These are phyloP conservation scores for Drosophila malerkotliana DNA, from an alignment of 1,140 invertebrate genomes.

Conservation along the genomic window DNA sequence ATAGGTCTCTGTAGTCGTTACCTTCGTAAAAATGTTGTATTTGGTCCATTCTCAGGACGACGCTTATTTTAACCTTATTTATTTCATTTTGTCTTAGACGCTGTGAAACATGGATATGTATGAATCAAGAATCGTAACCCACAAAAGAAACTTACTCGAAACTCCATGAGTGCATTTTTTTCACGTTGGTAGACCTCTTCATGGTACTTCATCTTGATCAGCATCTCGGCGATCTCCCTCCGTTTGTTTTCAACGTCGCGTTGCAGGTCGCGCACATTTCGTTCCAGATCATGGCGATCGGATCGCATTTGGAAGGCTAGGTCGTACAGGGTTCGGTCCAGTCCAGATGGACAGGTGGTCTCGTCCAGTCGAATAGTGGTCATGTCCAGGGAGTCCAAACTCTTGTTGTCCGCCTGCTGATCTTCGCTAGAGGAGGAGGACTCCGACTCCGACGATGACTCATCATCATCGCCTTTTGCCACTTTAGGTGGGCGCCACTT, in stretches of 20 bases:
- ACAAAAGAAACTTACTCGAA: slow-evolving; percentile 38
- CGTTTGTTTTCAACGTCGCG: slow-evolving; percentile 83
- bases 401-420: slow-evolving; percentile 86
- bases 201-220: slow-evolving; percentile 68
- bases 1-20: slow-evolving; percentile 85
- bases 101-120: slow-evolving; percentile 76
- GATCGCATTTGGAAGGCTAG: slow-evolving; percentile 87
- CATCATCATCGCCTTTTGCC: slow-evolving; percentile 62
- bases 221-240: slow-evolving; percentile 77
- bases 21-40: slow-evolving; percentile 86
- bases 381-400: slow-evolving; percentile 87
- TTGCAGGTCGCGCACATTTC: slow-evolving; percentile 82
- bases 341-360: slow-evolving; percentile 89
- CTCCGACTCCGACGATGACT: slow-evolving; percentile 65
- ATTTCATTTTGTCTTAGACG: slow-evolving; percentile 88
- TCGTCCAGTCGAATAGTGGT: slow-evolving; percentile 88
- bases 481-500: slow-evolving; percentile 87
- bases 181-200: slow-evolving; percentile 67
- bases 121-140: too few relatives aligned
- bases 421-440: slow-evolving; percentile 86
- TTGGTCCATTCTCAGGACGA: slow-evolving; percentile 88
- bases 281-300: slow-evolving; percentile 85
- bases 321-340: slow-evolving; percentile 88
- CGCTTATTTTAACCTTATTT: slow-evolving; percentile 88
- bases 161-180: slow-evolving; percentile 61